These are phyloP conservation scores for Drosophila histrio DNA, from an alignment of 2,888 invertebrate species.

Conservation along the genomic window DNA sequence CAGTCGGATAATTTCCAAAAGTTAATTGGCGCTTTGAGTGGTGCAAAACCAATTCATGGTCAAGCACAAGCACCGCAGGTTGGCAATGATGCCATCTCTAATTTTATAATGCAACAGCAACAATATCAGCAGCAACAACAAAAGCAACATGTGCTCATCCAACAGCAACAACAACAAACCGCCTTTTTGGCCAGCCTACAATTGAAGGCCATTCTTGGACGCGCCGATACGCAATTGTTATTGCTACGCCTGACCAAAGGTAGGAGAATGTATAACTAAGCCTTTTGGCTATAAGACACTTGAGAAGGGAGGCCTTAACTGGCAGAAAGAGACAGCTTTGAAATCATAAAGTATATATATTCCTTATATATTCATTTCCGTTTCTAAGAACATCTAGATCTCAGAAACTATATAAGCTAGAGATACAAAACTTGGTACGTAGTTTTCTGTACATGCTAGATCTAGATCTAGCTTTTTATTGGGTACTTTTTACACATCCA, in stretches of 20 bases:
- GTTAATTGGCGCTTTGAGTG: slow-evolving; percentile 69
- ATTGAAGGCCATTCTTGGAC: slow-evolving; percentile 79
- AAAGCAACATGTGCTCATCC: slow-evolving; percentile 72
- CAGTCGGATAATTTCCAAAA: slow-evolving; percentile 81
- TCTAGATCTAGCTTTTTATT: too few relatives aligned
- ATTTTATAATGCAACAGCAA: slow-evolving; percentile 81
- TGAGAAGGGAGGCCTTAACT: too few relatives aligned
- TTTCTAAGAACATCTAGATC: too few relatives aligned
- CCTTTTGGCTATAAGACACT: too few relatives aligned
- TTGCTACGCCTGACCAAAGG: slow-evolving; percentile 81
- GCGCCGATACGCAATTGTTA: slow-evolving; percentile 81
- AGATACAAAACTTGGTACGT: too few relatives aligned
- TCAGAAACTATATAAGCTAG: too few relatives aligned
- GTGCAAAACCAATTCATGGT: slow-evolving; percentile 44
- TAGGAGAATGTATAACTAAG: too few relatives aligned
- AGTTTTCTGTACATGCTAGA: neutral
- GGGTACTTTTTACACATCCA: too few relatives aligned
- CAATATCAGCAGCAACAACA: slow-evolving; percentile 80
- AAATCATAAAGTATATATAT: too few relatives aligned
- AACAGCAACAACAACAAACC: slow-evolving; percentile 82
- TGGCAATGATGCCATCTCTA: slow-evolving; percentile 77
- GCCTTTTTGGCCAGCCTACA: slow-evolving; percentile 81
- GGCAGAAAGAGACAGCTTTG: too few relatives aligned
- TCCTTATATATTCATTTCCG: too few relatives aligned
- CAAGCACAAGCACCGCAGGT: slow-evolving; percentile 26